These are phyloP conservation scores for Wiebesia pumilae DNA, from an alignment of 1,140 invertebrate species.

Conservation along the genomic window DNA sequence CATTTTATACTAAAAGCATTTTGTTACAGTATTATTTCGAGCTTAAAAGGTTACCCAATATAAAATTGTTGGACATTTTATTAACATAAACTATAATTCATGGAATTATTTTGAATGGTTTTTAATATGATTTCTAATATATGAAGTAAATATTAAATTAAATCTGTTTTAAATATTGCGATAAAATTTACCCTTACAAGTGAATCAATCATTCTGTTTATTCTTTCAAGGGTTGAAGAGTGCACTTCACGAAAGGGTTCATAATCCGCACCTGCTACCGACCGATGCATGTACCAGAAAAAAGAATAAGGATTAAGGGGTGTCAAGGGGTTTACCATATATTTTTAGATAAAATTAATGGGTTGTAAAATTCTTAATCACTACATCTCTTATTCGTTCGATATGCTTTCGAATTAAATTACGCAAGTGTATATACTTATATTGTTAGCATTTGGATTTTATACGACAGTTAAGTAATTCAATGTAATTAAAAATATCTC, in stretches of 20 bases:
- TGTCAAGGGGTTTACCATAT: conserved; percentile 51
- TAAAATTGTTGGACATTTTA: too few species aligned
- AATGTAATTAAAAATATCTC: too few species aligned
- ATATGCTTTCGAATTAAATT: conserved; percentile 3
- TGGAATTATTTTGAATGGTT: too few species aligned
- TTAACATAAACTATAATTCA: too few species aligned
- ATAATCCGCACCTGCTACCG: conserved; percentile 55
- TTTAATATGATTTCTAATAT: too few species aligned
- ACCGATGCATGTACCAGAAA: conserved; percentile 20
- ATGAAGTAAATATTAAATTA: too few species aligned
- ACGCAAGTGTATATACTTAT: too few species aligned
- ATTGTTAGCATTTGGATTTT: too few species aligned
- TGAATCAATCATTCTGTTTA: not conserved
- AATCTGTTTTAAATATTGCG: not conserved
- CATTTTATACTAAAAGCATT: too few species aligned
- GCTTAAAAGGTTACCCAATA: too few species aligned
- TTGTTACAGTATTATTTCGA: too few species aligned
- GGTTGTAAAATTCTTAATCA: conserved; percentile 52
- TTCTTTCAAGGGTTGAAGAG: conserved; percentile 7
- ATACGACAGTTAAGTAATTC: too few species aligned
- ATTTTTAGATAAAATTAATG: conserved; percentile 58
- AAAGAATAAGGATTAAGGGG: conserved; percentile 46
- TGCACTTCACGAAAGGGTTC: conserved; percentile 55
- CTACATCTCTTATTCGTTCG: not conserved
- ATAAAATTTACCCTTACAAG: not conserved